Conservation (phyloP, 2,113 vertebrate genomes). For the Ictalurus punctatus region DNA sequence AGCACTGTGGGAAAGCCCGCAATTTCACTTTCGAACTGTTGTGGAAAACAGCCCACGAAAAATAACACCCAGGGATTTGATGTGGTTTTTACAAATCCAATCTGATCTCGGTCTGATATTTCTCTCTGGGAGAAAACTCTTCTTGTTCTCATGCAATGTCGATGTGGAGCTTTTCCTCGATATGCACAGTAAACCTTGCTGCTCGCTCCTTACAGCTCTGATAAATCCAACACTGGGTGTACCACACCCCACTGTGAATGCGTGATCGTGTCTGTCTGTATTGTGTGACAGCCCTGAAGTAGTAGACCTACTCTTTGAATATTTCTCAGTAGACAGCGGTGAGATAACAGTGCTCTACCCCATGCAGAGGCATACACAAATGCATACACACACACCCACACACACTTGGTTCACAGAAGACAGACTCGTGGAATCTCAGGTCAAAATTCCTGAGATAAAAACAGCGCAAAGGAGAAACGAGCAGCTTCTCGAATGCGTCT, state of each 20-base stretch:
- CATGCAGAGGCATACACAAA: neutral
- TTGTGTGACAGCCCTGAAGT: neutral
- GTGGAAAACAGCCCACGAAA: neutral
- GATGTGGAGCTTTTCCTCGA: neutral
- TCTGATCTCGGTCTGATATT: neutral
- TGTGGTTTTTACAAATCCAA: neutral
- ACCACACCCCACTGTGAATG: slow-evolving; percentile 17
- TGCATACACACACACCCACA: neutral
- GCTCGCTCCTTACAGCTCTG: neutral
- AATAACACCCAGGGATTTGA: neutral
- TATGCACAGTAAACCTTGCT: neutral
- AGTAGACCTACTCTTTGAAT: neutral
- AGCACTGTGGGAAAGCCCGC: neutral
- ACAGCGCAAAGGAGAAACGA: neutral
- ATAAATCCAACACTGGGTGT: slow-evolving; percentile 17
- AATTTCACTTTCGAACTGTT: neutral
- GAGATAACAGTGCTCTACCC: neutral
- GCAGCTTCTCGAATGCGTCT: neutral
- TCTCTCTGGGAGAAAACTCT: neutral
- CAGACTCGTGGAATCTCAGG: neutral
- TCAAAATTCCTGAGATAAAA: neutral
- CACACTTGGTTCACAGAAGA: neutral
- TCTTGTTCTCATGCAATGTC: neutral
- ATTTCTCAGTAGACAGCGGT: slow-evolving; percentile 3
- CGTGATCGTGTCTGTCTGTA: slow-evolving; percentile 1